Evolutionary conservation across 2,797 vertebrate species (phyloP), one percentile per base, ranked within the genome.

Genomic region (Pagetopsis macropterus): DNA sequence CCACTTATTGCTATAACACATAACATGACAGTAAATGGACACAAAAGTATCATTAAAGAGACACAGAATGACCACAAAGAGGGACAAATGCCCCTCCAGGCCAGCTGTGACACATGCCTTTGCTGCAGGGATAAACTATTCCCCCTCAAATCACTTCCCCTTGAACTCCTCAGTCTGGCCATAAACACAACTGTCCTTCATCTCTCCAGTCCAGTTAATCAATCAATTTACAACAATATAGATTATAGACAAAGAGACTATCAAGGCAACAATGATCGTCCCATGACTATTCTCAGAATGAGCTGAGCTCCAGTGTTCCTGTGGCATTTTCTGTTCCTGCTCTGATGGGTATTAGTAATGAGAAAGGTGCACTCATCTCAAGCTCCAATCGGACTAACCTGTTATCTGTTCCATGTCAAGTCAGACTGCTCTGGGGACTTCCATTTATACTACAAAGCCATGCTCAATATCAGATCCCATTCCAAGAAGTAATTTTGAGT

Each of bases 401-500:
- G 83, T 72, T 80, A 80, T 82, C 81, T 81, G 72, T 31, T 71
- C 56, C 43, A 56, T 41, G 57, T 84, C 74, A 71, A 62, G 70
- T 84, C 81, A 75, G 70, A 65, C 56, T 0, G 43, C 76, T 82
- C 60, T 54, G 67, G 71, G 83, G 75, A 66, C 74, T 71, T 75
- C 59, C 79, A 81, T 88, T 83, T 74, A 80, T 65, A 71, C 79
- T 65, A 78, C 74, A 84, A 84, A 81, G 81, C 75, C 70, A 56
- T 46, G 56, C 70, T 81, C 60, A 11, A 17, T 61, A 74, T 79
- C 66, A 83, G 61, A 73, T 73, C 40, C 23, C 55, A 63, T 62
- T 74, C 63, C 41, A 77, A 75, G 52, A 52, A 83, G 56, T 79
- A 31, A 78, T 75, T 79, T 87, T 79, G 54, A 58, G 51, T 72